These are phyloP conservation scores for Coreoperca whiteheadi DNA, from an alignment of 2,113 vertebrate genomes.

Conservation along the genomic window DNA sequence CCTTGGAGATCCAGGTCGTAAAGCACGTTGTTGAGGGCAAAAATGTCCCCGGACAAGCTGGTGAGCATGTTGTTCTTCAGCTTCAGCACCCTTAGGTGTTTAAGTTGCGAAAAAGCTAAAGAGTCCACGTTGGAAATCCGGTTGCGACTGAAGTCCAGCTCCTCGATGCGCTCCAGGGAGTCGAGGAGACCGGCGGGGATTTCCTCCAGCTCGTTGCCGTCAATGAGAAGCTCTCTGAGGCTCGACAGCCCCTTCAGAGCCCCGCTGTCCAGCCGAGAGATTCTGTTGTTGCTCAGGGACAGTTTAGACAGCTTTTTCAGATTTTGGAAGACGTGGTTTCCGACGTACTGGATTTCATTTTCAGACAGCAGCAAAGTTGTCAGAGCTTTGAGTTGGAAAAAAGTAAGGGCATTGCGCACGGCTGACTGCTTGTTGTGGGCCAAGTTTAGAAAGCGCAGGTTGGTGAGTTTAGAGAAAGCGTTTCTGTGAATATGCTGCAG, in stretches of 20 bases:
- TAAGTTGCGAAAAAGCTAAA: slow-evolving; percentile 82
- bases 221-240: slow-evolving; percentile 89
- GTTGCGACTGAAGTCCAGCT: slow-evolving; percentile 92
- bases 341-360: slow-evolving; percentile 89
- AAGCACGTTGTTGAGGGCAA: slow-evolving; percentile 87
- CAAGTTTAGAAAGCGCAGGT: slow-evolving; percentile 92
- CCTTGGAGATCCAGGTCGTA: slow-evolving; percentile 91
- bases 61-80: slow-evolving; percentile 89
- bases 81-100: slow-evolving; percentile 88
- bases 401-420: slow-evolving; percentile 85
- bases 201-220: slow-evolving; percentile 89
- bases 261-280: slow-evolving; percentile 85
- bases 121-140: slow-evolving; percentile 85
- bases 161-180: slow-evolving; percentile 88
- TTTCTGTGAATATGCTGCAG: slow-evolving; percentile 90
- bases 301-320: slow-evolving; percentile 88
- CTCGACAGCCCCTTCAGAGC: slow-evolving; percentile 88
- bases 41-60: slow-evolving; percentile 88
- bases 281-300: slow-evolving; percentile 89
- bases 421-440: slow-evolving; percentile 91
- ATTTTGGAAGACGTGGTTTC: slow-evolving; percentile 89
- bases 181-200: slow-evolving; percentile 88
- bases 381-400: slow-evolving; percentile 87
- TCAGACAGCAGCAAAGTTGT: slow-evolving; percentile 90
- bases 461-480: slow-evolving; percentile 88